Evolutionary conservation across 2,797 vertebrate species (phyloP), one percentile per base, ranked within the genome.

Genomic region (Oryzias dopingdopingensis): DNA sequence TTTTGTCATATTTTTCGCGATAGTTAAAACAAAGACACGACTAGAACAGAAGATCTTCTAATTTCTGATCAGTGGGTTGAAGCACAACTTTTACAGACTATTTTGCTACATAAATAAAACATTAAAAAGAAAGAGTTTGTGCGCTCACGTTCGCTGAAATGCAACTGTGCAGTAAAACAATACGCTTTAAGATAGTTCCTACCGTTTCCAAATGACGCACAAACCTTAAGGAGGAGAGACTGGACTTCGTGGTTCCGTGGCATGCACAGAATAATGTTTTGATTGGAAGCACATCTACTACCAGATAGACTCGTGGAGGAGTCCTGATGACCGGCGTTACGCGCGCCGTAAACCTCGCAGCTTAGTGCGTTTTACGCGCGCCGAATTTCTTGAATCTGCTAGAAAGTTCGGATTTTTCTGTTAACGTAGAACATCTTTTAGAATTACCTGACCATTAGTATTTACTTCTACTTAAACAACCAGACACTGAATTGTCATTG

Each of bases 401-500:
- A 12, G 18, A 7, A 5, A 49, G 2, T 52, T 44, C 13, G 52
- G 2, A 37, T 37, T 37, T 22, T 10, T n/a, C 26, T 17, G 6
- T 23, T 44, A n/a, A 40, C 12, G 5, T 18, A 1, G 24, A 0
- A 2, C 2, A 15, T 44, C 0, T 14, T 4, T 13, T 1, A 0
- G 42, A 1, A 5, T 1, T 32, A 24, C 8, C 6, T 14, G 12
- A 29, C 5, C 13, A 49, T 14, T 51, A 10, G 65, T 59, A 49
- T 40, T 18, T 18, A 22, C 14, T 12, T 16, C 4, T 13, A 46
- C 23, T 23, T 0, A 14, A 15, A 12, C 24, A 6, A 7, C 6
- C 26, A 71, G 62, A 75, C 76, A 72, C 70, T 86, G 85, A 71
- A 52, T 45, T 40, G 42, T 17, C 1, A 67, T 15, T 4, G 26